Base-by-base conservation (phyloP, 2,888 invertebrate genomes). In the Sminthurides aquaticus region DNA sequence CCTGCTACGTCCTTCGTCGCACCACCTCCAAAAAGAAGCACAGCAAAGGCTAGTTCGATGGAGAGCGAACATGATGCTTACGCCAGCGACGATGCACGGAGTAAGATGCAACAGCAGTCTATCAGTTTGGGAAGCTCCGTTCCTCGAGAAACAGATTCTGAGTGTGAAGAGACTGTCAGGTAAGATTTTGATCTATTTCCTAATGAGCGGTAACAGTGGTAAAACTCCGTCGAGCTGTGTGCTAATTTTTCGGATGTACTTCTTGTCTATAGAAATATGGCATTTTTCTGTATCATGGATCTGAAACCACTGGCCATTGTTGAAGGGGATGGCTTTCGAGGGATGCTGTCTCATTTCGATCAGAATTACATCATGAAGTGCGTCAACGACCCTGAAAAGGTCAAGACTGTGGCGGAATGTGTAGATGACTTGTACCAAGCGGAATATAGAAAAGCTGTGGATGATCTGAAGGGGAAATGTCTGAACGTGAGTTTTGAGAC, bases 351-450 rank as follows among this genome's bases (percentile, higher is more conserved):
- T 11, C 57, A 58, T 27, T 57, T 68, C 8, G 67, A 68, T 26
- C 52, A 48, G 20, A 29, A 34, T 2, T 68, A 66, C 43, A 28
- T 64, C 3, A 29, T 64, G 49, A 62, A 64, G 34, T 26, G 56
- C 58, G 26, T 49, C 48, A 63, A 57, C 52, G 34, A 43, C 3
- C 24, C 59, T 22, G 55, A 52, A 11, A 57, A 57, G 18, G 27
- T 63, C 1, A 63, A 63, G 43, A 34, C 62, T 18, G 61, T 62
- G 3, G 28, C 61, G 11, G 34, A 52, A 2, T 43, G 60, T 11
- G 24, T 69, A 20, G 62, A 69, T 24, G 63, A 66, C 1, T 24
- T 69, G 11, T 69, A 65, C 62, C 55, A 65, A 15, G 59, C 25
- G 1, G 63, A 69, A 49, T 57, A 24, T 0, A 59, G 27, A n/a